These are phyloP conservation scores for Solen grandis DNA, from an alignment of 1,140 invertebrate species.

Conservation along the genomic window DNA sequence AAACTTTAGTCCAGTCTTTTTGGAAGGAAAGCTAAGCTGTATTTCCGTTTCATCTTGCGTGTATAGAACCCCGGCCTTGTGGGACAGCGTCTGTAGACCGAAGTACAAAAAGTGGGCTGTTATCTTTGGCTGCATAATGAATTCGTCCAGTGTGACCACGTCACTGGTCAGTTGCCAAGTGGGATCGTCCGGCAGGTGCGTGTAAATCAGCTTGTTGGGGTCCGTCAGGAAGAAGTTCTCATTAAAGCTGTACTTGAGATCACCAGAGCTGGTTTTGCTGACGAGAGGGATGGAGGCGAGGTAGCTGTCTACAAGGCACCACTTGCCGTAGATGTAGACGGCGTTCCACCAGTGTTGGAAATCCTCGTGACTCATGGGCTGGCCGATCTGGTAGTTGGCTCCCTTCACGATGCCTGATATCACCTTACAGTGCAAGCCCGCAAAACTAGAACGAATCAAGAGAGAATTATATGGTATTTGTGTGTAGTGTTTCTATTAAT, in stretches of 20 bases:
- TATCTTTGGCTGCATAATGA: slow-evolving; percentile 79
- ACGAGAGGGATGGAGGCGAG: slow-evolving; percentile 50
- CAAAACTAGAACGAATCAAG: slow-evolving; percentile 65
- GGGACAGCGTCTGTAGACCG: slow-evolving; percentile 77
- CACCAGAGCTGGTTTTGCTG: slow-evolving; percentile 48
- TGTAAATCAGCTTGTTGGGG: slow-evolving; percentile 82
- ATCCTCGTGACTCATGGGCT: slow-evolving; percentile 76
- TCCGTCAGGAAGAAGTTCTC: slow-evolving; percentile 82
- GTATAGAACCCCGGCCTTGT: slow-evolving; percentile 75
- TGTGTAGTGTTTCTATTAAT: no score
- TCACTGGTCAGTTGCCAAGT: slow-evolving; percentile 69
- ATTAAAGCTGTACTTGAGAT: slow-evolving; percentile 70
- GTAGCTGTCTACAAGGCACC: slow-evolving; percentile 79
- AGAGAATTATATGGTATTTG: no score
- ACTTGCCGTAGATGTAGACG: slow-evolving; percentile 78
- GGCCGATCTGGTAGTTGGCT: slow-evolving; percentile 80
- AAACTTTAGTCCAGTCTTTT: slow-evolving; percentile 74
- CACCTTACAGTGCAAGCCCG: slow-evolving; percentile 78
- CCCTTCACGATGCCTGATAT: slow-evolving; percentile 80
- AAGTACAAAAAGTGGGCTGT: slow-evolving; percentile 80
- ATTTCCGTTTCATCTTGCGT: slow-evolving; percentile 73
- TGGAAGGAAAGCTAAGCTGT: slow-evolving; percentile 68
- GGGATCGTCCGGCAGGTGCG: slow-evolving; percentile 82
- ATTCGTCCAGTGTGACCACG: slow-evolving; percentile 65
- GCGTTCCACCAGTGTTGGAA: slow-evolving; percentile 81